These are phyloP conservation scores for Heliconius congener DNA, from an alignment of 1,140 invertebrate species.

Conservation along the genomic window DNA sequence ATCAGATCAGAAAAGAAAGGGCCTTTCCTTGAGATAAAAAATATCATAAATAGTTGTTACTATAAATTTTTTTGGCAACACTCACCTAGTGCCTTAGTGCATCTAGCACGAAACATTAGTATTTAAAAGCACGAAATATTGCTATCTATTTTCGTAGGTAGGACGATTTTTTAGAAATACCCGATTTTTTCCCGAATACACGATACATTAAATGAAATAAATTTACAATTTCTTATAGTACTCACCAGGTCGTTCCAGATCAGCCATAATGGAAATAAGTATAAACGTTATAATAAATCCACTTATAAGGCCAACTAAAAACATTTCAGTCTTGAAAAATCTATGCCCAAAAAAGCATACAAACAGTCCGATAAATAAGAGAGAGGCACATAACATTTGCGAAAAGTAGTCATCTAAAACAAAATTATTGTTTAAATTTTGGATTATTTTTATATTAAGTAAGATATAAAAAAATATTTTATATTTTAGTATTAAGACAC, in stretches of 20 bases:
- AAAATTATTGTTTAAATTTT: constrained; percentile 1
- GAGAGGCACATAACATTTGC: constrained; percentile 77
- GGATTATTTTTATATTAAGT: not conserved
- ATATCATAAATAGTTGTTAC: too few species aligned
- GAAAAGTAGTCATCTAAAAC: constrained; percentile 74
- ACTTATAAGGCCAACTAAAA: constrained; percentile 77
- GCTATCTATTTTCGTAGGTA: too few species aligned
- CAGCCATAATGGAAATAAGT: constrained; percentile 57
- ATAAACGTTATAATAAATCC: constrained; percentile 79
- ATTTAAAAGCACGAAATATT: too few species aligned
- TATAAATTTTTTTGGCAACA: too few species aligned
- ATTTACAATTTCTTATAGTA: not conserved
- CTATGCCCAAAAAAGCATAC: constrained; percentile 83
- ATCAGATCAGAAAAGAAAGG: too few species aligned
- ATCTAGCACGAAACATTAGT: too few species aligned
- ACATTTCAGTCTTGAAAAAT: constrained; percentile 84
- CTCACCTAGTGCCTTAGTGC: too few species aligned
- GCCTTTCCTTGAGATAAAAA: too few species aligned
- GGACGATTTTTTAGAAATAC: too few species aligned
- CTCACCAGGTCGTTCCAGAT: constrained; percentile 61
- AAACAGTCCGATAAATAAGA: constrained; percentile 83
- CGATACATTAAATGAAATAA: too few species aligned
- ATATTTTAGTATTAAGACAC: not conserved
- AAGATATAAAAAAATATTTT: too few species aligned
- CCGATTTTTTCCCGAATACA: too few species aligned